phyloP scores from a whole-genome alignment of 2,888 invertebrate genomes.

The Hyposoter didymator region DNA sequence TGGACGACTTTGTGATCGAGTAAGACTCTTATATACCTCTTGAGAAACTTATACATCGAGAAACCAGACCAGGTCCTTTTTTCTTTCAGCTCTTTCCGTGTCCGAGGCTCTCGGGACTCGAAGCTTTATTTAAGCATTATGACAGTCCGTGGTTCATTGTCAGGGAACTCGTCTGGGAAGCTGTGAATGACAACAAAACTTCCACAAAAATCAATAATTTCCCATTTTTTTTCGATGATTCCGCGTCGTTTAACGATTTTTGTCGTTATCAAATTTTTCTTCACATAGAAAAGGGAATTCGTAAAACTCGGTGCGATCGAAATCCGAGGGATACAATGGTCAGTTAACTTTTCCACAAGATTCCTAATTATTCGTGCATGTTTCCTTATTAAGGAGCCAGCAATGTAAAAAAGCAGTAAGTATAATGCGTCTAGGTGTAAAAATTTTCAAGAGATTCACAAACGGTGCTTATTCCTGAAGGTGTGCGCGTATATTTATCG shows the following conservation, averaged over 20 bases:
- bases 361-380: conserved; percentile 10
- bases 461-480: background rate
- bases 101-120: conserved; percentile 32
- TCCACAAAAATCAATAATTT: background rate
- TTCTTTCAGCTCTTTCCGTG: conserved; percentile 10
- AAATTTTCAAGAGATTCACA: conserved; percentile 30
- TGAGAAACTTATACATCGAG: conserved; percentile 36
- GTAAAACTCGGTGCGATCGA: background rate
- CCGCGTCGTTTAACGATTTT: background rate
- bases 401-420: conserved; percentile 15
- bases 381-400: conserved; percentile 22
- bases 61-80: conserved; percentile 40
- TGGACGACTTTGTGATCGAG: conserved; percentile 59
- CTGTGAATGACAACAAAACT: background rate
- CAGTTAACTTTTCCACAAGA: background rate
- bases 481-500: background rate
- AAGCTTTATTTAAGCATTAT: conserved; percentile 1
- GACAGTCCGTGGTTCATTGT: background rate
- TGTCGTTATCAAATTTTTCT: background rate
- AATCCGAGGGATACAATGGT: background rate
- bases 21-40: conserved; percentile 34
- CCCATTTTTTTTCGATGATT: background rate
- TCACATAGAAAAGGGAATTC: background rate
- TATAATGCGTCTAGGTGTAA: conserved; percentile 54
- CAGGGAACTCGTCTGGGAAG: conserved; percentile 1